phyloP scores from a whole-genome alignment of 2,797 vertebrate species.

The Malurus splendens region DNA sequence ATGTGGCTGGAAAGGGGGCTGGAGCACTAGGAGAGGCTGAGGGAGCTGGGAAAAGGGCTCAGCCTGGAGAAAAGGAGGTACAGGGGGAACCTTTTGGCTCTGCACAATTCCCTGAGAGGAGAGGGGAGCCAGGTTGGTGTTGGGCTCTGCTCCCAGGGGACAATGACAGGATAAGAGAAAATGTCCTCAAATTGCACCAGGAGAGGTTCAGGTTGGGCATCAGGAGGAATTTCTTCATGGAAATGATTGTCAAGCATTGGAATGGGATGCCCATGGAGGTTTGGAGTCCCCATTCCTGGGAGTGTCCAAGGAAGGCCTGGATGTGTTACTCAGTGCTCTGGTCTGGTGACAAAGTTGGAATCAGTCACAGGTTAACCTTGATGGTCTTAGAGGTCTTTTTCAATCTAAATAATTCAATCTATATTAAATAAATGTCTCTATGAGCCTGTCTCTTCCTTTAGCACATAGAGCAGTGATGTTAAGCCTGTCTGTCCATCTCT shows the following conservation, averaged over 20 bases:
- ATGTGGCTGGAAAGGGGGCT: fast-evolving
- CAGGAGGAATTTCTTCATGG: background rate
- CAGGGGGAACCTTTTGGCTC: fast-evolving
- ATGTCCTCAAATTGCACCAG: fast-evolving
- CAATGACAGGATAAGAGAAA: background rate
- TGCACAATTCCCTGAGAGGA: background rate
- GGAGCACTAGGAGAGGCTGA: background rate
- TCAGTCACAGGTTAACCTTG: fast-evolving
- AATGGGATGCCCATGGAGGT: background rate
- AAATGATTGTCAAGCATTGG: fast-evolving
- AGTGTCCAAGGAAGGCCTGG: background rate
- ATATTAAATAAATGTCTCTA: background rate
- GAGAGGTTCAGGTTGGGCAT: no score
- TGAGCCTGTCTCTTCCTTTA: background rate
- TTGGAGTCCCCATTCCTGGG: background rate
- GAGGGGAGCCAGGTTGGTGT: fast-evolving
- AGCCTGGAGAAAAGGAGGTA: background rate
- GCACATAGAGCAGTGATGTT: background rate
- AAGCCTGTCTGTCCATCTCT: background rate
- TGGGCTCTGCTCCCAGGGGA: fast-evolving
- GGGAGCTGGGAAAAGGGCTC: background rate
- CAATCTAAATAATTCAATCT: background rate
- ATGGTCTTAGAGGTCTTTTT: background rate
- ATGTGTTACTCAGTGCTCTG: background rate
- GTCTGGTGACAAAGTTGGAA: background rate